Evolutionary conservation across 2,797 vertebrate genomes (phyloP).

Genomic region (Falco peregrinus): DNA sequence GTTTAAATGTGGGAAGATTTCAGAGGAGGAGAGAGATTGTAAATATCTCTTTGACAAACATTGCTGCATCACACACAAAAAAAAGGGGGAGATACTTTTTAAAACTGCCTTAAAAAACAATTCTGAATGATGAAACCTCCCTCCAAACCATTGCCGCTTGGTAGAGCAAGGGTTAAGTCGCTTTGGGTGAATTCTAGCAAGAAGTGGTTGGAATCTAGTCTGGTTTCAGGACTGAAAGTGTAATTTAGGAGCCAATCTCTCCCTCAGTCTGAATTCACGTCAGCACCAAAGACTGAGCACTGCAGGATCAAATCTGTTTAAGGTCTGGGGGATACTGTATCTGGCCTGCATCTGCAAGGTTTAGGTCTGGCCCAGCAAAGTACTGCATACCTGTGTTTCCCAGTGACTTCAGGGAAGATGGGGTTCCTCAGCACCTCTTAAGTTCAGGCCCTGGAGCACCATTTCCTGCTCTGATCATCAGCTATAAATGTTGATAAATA

Average conservation of each 20-base stretch:
- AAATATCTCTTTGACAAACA: slow-evolving; percentile 59
- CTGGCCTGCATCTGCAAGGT: not conserved
- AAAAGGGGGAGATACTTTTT: slow-evolving; percentile 45
- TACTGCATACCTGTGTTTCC: not conserved
- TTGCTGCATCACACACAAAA: slow-evolving; percentile 65
- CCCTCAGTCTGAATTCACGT: slow-evolving; percentile 32
- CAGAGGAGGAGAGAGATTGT: slow-evolving; percentile 36
- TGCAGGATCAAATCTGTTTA: slow-evolving; percentile 14
- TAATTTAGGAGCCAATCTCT: slow-evolving; percentile 43
- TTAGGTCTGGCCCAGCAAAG: not conserved
- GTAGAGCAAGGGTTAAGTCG: slow-evolving; percentile 25
- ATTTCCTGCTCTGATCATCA: slow-evolving; percentile 69
- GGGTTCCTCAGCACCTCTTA: slow-evolving; percentile 50
- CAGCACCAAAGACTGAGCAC: slow-evolving; percentile 4
- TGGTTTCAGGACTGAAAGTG: not conserved
- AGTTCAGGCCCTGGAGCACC: slow-evolving; percentile 53
- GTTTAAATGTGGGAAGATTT: slow-evolving; percentile 54
- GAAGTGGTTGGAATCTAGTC: slow-evolving; percentile 21
- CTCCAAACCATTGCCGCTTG: slow-evolving; percentile 16
- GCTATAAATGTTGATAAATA: slow-evolving; percentile 64
- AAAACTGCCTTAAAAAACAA: slow-evolving; percentile 69
- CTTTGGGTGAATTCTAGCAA: slow-evolving; percentile 58
- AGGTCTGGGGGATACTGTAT: not conserved
- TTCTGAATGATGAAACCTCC: slow-evolving; percentile 38
- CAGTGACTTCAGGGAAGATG: slow-evolving; percentile 51